Percentiles rank a stretch among this genome's conserved stretches.
Evolutionary conservation across 1,140 invertebrate genomes (phyloP).

Genomic region (Reticulitermes speratus): DNA sequence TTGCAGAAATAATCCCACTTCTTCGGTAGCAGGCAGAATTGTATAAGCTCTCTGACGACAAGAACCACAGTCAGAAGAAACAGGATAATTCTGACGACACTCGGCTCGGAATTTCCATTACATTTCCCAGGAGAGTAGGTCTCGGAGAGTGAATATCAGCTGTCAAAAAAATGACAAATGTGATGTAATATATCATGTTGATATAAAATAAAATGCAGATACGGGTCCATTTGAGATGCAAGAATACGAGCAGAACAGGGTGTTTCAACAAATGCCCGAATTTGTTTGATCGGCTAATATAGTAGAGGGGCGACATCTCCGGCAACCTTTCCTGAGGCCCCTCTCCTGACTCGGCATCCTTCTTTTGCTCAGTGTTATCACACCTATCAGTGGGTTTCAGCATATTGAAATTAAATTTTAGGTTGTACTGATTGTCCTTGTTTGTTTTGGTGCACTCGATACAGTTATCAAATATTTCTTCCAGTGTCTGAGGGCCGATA

Average conservation of each 20-base stretch:
- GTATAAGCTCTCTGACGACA: neutral
- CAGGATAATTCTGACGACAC: neutral
- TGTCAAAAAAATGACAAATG: constrained; percentile 67
- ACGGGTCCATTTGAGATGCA: constrained; percentile 77
- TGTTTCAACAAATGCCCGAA: constrained; percentile 70
- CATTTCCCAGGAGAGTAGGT: neutral
- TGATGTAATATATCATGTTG: constrained; percentile 40
- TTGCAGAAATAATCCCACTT: neutral
- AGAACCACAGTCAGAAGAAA: constrained; percentile 51
- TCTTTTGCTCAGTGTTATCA: neutral
- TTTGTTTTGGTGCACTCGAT: neutral
- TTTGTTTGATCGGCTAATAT: constrained; percentile 63
- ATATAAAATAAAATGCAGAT: constrained; percentile 45
- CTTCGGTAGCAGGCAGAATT: neutral
- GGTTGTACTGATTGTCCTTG: neutral
- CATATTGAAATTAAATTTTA: neutral
- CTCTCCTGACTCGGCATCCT: neutral
- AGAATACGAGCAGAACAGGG: constrained; percentile 74
- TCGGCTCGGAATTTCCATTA: neutral
- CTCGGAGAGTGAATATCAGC: constrained; percentile 57
- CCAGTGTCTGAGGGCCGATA: neutral
- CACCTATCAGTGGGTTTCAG: neutral
- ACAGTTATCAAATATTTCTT: neutral
- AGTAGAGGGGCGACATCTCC: constrained; percentile 62
- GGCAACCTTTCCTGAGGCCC: constrained; percentile 29